Base-by-base conservation (phyloP, 2,113 vertebrate genomes). In the Jaculus jaculus region DNA sequence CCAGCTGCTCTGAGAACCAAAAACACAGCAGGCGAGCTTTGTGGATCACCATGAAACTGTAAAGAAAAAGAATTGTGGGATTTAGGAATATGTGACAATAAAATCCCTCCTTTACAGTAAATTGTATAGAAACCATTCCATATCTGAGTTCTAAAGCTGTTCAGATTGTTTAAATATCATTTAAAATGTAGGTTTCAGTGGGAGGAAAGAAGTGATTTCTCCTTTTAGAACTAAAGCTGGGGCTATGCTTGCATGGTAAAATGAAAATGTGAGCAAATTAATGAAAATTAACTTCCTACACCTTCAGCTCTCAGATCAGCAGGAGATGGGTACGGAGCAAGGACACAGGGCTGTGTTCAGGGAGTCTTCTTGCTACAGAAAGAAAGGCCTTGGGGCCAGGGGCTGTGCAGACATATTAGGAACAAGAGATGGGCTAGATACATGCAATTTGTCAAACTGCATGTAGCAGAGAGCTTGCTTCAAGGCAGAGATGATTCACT, bases 181-280 rank as follows among this genome's bases (percentile, higher is more conserved):
- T 95, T 89, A 87, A 92, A 96, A 81, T 30, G 24, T 37, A 79
- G 42, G 30, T 75, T 85, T 92, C 87, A 92, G 6, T 72, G 24
- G 68, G 26, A 86, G 28, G 23, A 69, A 58, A 83, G 6, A 23
- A 68, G 18, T 39, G 21, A 66, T 82, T 90, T 93, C 24, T 42
- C 32, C 63, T 91, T 75, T 80, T 87, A 82, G 58, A 87, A 93
- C 75, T 63, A 95, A 95, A 94, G 32, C 54, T 78, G 30, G 61
- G 61, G 21, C 26, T 68, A 24, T 39, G 18, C 66, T 92, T 34
- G 21, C n/a, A 66, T 73, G 65, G 17, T 51, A 89, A 90, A 92
- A 65, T 73, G 65, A 87, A 94, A 90, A 65, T 37, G 32, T 86
- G 61, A 81, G n/a, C 24, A 91, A 90, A 81, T 69, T 26, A 81